Evolutionary conservation across 2,888 invertebrate genomes (phyloP).

Genomic region (Eristalis arbustorum): DNA sequence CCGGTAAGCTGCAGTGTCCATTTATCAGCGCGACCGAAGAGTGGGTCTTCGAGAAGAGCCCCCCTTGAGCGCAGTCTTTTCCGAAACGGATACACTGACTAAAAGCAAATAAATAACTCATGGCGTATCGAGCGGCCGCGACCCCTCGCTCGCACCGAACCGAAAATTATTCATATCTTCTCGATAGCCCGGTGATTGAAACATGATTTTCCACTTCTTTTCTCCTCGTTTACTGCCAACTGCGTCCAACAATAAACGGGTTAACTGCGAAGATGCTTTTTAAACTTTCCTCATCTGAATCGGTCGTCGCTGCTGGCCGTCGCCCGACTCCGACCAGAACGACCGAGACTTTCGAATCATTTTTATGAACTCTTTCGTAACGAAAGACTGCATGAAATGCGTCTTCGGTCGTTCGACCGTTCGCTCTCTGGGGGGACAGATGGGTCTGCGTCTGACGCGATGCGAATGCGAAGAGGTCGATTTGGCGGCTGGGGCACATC

Average conservation of each 20-base stretch:
- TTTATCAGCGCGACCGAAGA: background rate
- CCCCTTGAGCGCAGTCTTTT: background rate
- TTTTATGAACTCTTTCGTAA: conserved; percentile 32
- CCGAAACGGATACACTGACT: conserved; percentile 3
- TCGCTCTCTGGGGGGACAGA: background rate
- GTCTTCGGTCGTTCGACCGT: background rate
- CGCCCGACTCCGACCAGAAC: background rate
- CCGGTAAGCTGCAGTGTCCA: too few species aligned
- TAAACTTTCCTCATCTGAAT: conserved; percentile 7
- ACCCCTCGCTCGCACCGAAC: background rate
- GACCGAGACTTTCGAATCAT: conserved; percentile 26
- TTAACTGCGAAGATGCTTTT: conserved; percentile 35
- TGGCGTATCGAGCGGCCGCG: background rate
- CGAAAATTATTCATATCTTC: conserved; percentile 41
- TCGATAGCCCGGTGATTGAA: conserved; percentile 50
- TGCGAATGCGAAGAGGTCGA: background rate
- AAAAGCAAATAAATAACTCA: conserved; percentile 17
- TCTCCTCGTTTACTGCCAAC: conserved; percentile 14
- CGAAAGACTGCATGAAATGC: conserved; percentile 17
- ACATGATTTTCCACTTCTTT: conserved; percentile 64
- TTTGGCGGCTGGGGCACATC: background rate
- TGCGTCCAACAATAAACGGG: conserved; percentile 41
- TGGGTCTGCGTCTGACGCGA: background rate
- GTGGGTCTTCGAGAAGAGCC: background rate
- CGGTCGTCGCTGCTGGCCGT: background rate